Evolutionary conservation across 2,888 invertebrate species (phyloP).

Genomic region (Bembecia ichneumoniformis): DNA sequence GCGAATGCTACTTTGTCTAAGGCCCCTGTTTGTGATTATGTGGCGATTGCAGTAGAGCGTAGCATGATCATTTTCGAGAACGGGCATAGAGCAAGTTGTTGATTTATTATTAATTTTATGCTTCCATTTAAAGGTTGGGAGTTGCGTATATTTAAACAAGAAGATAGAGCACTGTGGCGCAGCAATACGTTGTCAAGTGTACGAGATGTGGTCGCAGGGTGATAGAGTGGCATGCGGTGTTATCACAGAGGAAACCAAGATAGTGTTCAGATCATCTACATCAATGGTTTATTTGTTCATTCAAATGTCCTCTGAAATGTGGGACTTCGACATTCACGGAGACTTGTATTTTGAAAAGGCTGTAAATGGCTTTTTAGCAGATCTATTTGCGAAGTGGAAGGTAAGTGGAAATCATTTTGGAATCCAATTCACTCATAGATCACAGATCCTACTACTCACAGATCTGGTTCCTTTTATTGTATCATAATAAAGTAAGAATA

Average conservation of each 20-base stretch:
- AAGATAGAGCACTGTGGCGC: constrained; percentile 94
- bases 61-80: too few relatives aligned
- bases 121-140: constrained; percentile 76
- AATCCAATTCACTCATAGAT: too few relatives aligned
- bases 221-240: constrained; percentile 95
- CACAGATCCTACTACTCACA: too few relatives aligned
- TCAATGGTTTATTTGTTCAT: constrained; percentile 98
- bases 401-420: constrained; percentile 63
- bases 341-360: constrained; percentile 99
- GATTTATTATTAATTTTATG: too few relatives aligned
- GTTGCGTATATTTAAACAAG: constrained; percentile 94
- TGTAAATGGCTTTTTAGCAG: constrained; percentile 95
- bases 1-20: too few relatives aligned
- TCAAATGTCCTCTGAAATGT: constrained; percentile 99
- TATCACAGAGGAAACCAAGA: constrained; percentile 95
- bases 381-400: constrained; percentile 97
- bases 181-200: constrained; percentile 88
- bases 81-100: too few relatives aligned
- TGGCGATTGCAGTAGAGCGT: too few relatives aligned
- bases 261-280: constrained; percentile 97
- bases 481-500: background rate
- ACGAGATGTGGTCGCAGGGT: constrained; percentile 97
- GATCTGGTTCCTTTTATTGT: too few relatives aligned
- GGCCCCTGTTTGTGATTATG: too few relatives aligned
- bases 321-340: constrained; percentile 99